Evolutionary conservation across 2,113 vertebrate species (phyloP).

Genomic region (Narcine bancroftii): DNA sequence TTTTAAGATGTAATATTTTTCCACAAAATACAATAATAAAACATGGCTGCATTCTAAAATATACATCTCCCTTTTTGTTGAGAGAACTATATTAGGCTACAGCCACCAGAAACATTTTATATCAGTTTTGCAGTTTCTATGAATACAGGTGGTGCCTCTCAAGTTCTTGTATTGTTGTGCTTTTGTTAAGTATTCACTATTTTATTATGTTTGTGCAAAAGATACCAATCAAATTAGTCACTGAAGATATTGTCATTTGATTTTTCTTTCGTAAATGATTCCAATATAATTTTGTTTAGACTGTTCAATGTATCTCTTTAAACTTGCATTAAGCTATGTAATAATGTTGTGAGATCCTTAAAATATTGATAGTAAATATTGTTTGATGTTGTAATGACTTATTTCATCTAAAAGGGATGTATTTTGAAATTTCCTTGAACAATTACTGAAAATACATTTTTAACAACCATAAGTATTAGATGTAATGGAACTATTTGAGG

Average conservation of each 20-base stretch:
- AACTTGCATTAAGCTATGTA: neutral
- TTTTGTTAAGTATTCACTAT: neutral
- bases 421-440: neutral
- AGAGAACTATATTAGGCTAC: neutral
- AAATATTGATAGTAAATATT: neutral
- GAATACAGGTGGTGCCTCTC: neutral
- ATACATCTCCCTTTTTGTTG: neutral
- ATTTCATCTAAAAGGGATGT: neutral
- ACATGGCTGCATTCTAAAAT: neutral
- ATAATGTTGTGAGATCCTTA: neutral
- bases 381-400: neutral
- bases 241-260: neutral
- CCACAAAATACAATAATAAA: neutral
- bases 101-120: neutral
- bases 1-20: neutral
- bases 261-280: neutral
- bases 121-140: neutral
- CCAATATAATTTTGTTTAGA: neutral
- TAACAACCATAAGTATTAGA: neutral
- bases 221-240: conserved; percentile 17
- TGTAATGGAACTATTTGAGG: neutral
- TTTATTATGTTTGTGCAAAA: neutral
- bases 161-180: neutral
- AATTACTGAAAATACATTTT: neutral
- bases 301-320: neutral